These are phyloP conservation scores for Girardinichthys multiradiatus DNA, from an alignment of 2,113 vertebrate genomes.

Conservation along the genomic window DNA sequence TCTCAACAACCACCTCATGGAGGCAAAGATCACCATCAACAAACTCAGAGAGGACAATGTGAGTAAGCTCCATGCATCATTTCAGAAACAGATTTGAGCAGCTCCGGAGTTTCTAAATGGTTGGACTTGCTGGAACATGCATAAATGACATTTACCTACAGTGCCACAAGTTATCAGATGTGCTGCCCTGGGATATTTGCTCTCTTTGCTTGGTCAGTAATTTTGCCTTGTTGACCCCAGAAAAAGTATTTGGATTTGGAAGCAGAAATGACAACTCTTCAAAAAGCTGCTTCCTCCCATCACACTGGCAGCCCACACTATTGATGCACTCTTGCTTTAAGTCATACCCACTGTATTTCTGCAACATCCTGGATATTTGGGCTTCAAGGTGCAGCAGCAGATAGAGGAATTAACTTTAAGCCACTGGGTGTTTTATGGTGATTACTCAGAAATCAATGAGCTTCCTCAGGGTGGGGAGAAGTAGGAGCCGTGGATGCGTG, in stretches of 20 bases:
- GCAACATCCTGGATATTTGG: constrained; percentile 45
- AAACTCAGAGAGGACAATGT: constrained; percentile 96
- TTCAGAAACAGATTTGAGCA: neutral
- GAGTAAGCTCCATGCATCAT: constrained; percentile 75
- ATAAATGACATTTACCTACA: neutral
- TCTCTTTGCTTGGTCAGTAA: constrained; percentile 14
- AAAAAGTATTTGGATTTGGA: constrained; percentile 20
- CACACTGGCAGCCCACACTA: constrained; percentile 16
- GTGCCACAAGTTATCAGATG: constrained; percentile 13
- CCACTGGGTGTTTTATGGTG: constrained; percentile 58
- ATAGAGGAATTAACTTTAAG: constrained; percentile 58
- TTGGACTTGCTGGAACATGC: neutral
- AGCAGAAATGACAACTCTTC: constrained; percentile 17
- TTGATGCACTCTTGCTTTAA: constrained; percentile 8
- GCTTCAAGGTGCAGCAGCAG: constrained; percentile 49
- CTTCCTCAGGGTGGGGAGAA: constrained; percentile 34
- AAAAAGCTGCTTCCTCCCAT: constrained; percentile 5
- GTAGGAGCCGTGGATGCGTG: constrained; percentile 5
- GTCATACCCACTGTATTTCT: constrained; percentile 22
- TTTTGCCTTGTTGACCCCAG: constrained; percentile 2
- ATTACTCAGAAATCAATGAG: constrained; percentile 62
- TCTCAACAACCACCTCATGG: constrained; percentile 96
- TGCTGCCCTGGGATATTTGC: neutral
- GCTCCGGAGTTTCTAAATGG: constrained; percentile 9
- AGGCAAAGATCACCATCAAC: constrained; percentile 95